Conservation (phyloP, 2,113 vertebrate genomes). For the Baryphthengus martii region DNA sequence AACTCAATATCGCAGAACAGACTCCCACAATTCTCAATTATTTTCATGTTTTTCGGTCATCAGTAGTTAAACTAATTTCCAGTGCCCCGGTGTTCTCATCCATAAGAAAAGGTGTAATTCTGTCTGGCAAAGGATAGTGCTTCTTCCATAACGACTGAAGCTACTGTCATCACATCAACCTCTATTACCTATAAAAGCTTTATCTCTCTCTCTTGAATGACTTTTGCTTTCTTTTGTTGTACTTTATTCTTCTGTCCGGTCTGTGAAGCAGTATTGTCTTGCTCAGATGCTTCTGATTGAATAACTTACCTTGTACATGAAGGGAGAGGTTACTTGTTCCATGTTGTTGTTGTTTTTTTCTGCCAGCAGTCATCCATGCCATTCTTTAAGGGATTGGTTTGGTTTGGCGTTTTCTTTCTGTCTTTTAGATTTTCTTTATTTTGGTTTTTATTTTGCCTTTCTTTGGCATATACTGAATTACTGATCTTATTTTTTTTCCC, state of each 20-base stretch:
- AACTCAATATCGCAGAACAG: not conserved
- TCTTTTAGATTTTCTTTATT: not conserved
- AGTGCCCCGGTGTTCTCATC: not conserved
- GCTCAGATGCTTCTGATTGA: not conserved
- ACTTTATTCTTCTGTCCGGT: not conserved
- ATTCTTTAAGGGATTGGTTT: not conserved
- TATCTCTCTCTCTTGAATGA: not conserved
- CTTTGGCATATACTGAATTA: not conserved
- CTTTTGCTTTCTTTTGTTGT: not conserved
- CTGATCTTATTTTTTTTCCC: not conserved
- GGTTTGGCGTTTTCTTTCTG: not conserved
- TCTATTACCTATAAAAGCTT: not conserved
- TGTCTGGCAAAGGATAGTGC: not conserved
- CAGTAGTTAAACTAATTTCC: not conserved
- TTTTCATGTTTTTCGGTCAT: not conserved
- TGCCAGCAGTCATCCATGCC: not conserved
- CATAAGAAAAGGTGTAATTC: not conserved
- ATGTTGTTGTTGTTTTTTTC: rapidly evolving
- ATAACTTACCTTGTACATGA: not conserved
- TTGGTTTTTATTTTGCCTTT: not conserved
- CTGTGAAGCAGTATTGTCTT: not conserved
- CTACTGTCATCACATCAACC: not conserved
- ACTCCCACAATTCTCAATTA: not conserved
- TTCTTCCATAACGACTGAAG: not conserved
- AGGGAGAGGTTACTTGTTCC: not conserved